Conservation (phyloP, 2,113 vertebrate species). For the Furnarius figulus region DNA sequence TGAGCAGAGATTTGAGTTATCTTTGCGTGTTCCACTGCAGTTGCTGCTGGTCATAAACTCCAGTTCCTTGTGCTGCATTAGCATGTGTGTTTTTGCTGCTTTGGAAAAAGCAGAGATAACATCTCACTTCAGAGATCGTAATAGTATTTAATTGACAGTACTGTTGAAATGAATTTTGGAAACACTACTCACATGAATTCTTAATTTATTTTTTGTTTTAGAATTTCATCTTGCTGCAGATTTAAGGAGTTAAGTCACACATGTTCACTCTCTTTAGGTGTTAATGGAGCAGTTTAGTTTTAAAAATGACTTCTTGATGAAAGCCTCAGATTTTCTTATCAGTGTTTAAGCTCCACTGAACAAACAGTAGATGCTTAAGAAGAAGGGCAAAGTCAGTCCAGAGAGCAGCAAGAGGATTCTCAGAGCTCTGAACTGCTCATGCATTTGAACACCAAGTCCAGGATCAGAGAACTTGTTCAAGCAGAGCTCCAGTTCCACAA, state of each 20-base stretch:
- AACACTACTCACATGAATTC: not conserved
- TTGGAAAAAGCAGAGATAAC: constrained; percentile 32
- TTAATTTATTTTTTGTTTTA: not conserved
- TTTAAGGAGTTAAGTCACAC: not conserved
- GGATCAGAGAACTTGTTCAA: not conserved
- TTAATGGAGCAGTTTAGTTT: not conserved
- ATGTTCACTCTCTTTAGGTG: not conserved
- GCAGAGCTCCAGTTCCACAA: not conserved
- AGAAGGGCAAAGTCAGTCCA: not conserved
- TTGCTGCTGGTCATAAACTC: constrained; percentile 16
- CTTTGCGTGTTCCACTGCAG: not conserved
- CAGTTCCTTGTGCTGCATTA: not conserved
- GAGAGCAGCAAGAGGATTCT: not conserved
- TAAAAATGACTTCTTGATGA: not conserved
- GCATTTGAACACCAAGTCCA: not conserved
- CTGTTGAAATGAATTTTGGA: constrained; percentile 30
- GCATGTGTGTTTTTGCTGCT: not conserved
- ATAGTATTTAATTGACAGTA: constrained; percentile 41
- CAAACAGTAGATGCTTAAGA: not conserved
- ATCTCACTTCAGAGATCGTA: constrained; percentile 1
- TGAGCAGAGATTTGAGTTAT: not conserved
- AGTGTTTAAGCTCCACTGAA: not conserved
- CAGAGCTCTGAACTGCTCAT: not conserved
- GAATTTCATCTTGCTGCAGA: constrained; percentile 19
- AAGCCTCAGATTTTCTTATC: not conserved